Base-by-base conservation (phyloP, 2,113 vertebrate species). In the Piliocolobus tephrosceles region DNA sequence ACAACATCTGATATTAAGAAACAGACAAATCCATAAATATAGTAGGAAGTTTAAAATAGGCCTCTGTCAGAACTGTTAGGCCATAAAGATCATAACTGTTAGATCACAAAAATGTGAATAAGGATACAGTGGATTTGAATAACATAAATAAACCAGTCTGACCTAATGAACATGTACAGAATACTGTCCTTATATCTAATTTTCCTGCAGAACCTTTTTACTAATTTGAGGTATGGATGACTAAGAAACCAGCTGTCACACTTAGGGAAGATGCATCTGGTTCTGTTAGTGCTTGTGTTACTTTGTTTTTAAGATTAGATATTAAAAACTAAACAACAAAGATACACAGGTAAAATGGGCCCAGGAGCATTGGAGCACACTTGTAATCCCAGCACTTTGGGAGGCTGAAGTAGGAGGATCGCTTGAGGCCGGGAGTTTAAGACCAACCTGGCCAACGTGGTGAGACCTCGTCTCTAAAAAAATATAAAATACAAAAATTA, bases 1-100 rank as follows among this genome's bases (percentile, higher is more conserved):
- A 61, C 2, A 96, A 1, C 83, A 91, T 47, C 40, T 92, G 16
- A 38, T 93, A 40, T 32, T 58, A 94, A 94, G 78, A 78, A 95
- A 83, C 32, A 89, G 88, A 68, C 16, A 72, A 87, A 93, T 68
- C 16, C 7, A 17, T 94, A 68, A 91, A 68, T 88, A 91, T n/a
- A 40, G 52, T 61, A 55, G 38, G 73, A 45, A 55, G 64, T 92
- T 79, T 94, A 96, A 94, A 72, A 88, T 27, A 22, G 52, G 22
- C 30, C 72, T 80, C 13, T 96, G 78, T 96, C 22, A 76, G 84
- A 95, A 83, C 84, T 84, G 25, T 80, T 95, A 84, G 30, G 64
- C 84, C 43, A 35, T 93, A 47, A 87, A 87, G 88, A 88, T 55
- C 52, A 20, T 76, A 94, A 82, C 87, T 86, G 38, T 86, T 95